These are phyloP conservation scores for Dryobotodes eremita DNA, from an alignment of 2,888 invertebrate species.

Conservation along the genomic window DNA sequence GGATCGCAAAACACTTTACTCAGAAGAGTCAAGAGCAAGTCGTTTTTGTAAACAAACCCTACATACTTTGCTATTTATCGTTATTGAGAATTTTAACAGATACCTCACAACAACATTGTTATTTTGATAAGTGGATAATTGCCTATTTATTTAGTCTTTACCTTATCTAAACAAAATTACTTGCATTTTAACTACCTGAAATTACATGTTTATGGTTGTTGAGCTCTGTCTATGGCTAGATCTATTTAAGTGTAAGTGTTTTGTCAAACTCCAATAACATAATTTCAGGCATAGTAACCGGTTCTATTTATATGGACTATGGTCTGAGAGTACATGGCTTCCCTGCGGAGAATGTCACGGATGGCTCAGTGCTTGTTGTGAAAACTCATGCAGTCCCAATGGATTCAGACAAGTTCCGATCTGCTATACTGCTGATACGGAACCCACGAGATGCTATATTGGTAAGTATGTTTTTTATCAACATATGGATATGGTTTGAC, in stretches of 20 bases:
- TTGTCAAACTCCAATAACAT: background rate
- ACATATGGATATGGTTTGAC: no score
- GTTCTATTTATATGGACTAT: constrained; percentile 95
- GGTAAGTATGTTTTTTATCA: constrained; percentile 72
- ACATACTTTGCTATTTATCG: background rate
- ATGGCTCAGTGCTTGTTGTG: constrained; percentile 94
- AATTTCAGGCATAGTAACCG: constrained; percentile 93
- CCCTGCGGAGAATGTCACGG: constrained; percentile 94
- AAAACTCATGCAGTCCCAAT: constrained; percentile 95
- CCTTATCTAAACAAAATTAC: background rate
- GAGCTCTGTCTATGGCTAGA: background rate
- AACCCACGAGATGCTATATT: constrained; percentile 93
- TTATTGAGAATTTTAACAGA: background rate
- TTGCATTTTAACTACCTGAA: background rate
- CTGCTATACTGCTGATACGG: constrained; percentile 93
- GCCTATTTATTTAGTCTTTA: constrained; percentile 8
- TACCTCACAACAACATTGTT: no score
- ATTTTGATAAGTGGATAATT: background rate
- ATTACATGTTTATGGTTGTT: background rate
- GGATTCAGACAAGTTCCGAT: constrained; percentile 90
- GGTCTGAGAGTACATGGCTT: constrained; percentile 95
- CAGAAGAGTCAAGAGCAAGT: background rate
- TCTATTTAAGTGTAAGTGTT: background rate
- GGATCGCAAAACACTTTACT: background rate
- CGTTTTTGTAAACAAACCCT: constrained; percentile 3